Evolutionary conservation across 1,140 invertebrate genomes (phyloP).

Genomic region (Drosophila pseudoobscura): DNA sequence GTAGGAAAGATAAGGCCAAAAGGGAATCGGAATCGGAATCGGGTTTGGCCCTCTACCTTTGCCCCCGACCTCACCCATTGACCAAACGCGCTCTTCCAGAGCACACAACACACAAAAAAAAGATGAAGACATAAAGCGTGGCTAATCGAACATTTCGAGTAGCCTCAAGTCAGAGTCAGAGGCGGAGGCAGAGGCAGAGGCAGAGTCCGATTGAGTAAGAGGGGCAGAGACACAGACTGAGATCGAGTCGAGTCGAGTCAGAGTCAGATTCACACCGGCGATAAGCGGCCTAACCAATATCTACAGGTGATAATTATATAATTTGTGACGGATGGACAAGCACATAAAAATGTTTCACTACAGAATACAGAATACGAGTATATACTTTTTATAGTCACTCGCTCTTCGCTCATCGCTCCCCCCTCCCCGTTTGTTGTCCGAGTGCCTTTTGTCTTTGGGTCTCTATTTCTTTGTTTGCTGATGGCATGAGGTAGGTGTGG

Average conservation of each 20-base stretch:
- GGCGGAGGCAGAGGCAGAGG: not conserved
- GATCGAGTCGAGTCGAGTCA: conserved; percentile 37
- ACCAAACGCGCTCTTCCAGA: conserved; percentile 31
- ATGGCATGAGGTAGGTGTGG: conserved; percentile 47
- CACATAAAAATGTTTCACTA: conserved; percentile 79
- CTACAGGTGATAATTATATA: conserved; percentile 82
- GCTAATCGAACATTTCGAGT: conserved; percentile 79
- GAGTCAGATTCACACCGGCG: conserved; percentile 64
- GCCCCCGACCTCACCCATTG: conserved; percentile 42
- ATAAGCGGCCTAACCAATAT: conserved; percentile 73
- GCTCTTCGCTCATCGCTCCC: conserved; percentile 11
- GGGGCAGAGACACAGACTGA: no score
- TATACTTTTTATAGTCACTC: conserved; percentile 63
- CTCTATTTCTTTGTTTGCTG: conserved; percentile 52
- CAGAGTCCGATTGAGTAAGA: not conserved
- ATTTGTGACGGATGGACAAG: conserved; percentile 82
- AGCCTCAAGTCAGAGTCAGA: conserved; percentile 30
- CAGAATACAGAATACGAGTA: conserved; percentile 61
- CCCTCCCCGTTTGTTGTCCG: conserved; percentile 51
- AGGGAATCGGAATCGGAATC: conserved; percentile 38
- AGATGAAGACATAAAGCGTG: conserved; percentile 81
- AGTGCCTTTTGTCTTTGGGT: conserved; percentile 69
- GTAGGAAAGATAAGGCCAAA: conserved; percentile 66
- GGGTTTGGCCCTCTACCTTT: conserved; percentile 7
- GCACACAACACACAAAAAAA: conserved; percentile 25